These are phyloP conservation scores for Eupithecia subumbrata DNA, from an alignment of 2,888 invertebrate species.

Conservation along the genomic window DNA sequence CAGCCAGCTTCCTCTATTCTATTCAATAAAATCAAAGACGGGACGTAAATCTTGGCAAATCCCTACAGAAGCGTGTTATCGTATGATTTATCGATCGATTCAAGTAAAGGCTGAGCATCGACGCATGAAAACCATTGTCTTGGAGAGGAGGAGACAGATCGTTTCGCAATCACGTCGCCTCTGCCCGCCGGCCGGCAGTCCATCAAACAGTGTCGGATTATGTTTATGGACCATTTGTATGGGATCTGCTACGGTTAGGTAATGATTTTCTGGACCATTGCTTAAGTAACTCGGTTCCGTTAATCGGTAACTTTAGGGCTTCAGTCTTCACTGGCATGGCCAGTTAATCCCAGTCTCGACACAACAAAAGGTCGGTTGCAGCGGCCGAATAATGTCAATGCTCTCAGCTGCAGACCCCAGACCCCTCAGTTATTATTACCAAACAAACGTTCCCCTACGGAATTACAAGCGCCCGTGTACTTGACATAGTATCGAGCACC, in stretches of 20 bases:
- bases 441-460: constrained; percentile 60
- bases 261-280: constrained; percentile 70
- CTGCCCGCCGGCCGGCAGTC: constrained; percentile 53
- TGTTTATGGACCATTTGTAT: constrained; percentile 78
- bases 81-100: constrained; percentile 43
- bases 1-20: constrained; percentile 10
- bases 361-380: constrained; percentile 41
- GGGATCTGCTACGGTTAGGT: constrained; percentile 71
- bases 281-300: constrained; percentile 65
- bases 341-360: constrained; percentile 26
- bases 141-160: constrained; percentile 48
- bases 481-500: constrained; percentile 56
- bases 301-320: constrained; percentile 58
- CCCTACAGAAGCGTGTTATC: constrained; percentile 25
- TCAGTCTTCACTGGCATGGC: constrained; percentile 43
- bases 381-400: constrained; percentile 46
- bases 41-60: constrained; percentile 32
- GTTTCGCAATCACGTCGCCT: constrained; percentile 62
- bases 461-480: constrained; percentile 60
- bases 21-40: constrained; percentile 12
- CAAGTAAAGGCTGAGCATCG: constrained; percentile 34
- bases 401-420: constrained; percentile 35
- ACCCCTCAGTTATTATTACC: constrained; percentile 60
- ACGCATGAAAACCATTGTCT: constrained; percentile 51
- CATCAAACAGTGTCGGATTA: constrained; percentile 78